These are phyloP conservation scores for Cylindroiulus punctatus DNA, from an alignment of 2,888 invertebrate genomes.

Conservation along the genomic window DNA sequence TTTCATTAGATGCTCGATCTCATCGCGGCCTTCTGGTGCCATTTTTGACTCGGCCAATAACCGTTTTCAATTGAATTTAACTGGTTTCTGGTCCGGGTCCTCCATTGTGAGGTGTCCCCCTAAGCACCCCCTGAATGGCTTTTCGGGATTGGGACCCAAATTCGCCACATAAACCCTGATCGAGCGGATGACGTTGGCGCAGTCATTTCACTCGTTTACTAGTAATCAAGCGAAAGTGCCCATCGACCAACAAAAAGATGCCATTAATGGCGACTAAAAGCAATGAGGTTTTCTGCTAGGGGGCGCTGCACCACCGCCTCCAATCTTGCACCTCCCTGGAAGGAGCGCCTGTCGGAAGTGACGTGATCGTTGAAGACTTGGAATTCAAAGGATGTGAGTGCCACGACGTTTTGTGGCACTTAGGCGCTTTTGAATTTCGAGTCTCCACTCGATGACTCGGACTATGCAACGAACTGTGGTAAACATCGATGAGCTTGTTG, in stretches of 20 bases:
- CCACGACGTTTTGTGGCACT: too few species aligned
- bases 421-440: too few species aligned
- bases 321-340: not conserved
- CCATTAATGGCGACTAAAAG: conserved; percentile 15
- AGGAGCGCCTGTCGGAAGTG: too few species aligned
- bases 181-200: conserved; percentile 28
- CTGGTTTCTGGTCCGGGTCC: not conserved
- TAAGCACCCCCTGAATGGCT: not conserved
- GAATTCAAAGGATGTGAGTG: too few species aligned
- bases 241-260: conserved; percentile 31
- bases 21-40: not conserved
- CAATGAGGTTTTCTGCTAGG: conserved; percentile 2
- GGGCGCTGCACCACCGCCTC: not conserved
- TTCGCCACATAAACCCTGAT: conserved; percentile 8
- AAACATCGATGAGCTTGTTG: too few species aligned
- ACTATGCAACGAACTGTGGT: too few species aligned
- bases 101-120: not conserved
- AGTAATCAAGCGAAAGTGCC: conserved; percentile 19
- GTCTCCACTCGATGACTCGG: too few species aligned
- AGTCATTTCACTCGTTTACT: conserved; percentile 45
- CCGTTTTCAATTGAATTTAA: conserved; percentile 26
- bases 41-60: conserved; percentile 32
- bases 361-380: too few species aligned
- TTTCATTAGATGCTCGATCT: conserved; percentile 19
- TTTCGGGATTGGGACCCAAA: not conserved